Evolutionary conservation across 2,888 invertebrate species (phyloP).

Genomic region (Xestia c-nigrum): DNA sequence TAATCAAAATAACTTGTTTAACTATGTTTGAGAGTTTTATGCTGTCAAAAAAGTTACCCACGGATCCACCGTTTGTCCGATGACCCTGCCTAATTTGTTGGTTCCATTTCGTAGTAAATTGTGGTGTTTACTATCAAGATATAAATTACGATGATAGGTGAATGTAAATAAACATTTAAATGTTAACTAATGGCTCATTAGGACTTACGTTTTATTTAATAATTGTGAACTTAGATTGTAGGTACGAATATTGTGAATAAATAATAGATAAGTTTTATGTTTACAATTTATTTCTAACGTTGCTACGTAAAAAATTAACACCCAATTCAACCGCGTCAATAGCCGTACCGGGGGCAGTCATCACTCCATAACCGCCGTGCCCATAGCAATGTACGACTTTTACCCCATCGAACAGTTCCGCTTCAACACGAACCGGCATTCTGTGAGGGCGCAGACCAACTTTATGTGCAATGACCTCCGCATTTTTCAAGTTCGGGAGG

Average conservation of each 20-base stretch:
- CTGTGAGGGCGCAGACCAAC: conserved; percentile 97
- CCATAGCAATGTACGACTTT: conserved; percentile 97
- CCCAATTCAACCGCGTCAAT: conserved; percentile 93
- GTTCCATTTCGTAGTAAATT: too few relatives aligned
- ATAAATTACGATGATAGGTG: too few relatives aligned
- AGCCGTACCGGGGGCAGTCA: conserved; percentile 96
- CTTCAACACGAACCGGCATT: conserved; percentile 93
- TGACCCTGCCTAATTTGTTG: too few relatives aligned
- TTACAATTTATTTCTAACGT: conserved; percentile 80
- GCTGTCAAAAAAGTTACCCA: too few relatives aligned
- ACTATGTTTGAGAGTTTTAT: too few relatives aligned
- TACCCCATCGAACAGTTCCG: conserved; percentile 89
- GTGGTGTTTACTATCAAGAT: too few relatives aligned
- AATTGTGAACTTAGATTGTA: background rate
- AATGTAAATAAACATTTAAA: background rate
- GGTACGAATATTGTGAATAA: background rate
- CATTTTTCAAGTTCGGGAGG: conserved; percentile 92
- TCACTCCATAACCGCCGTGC: conserved; percentile 98
- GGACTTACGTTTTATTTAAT: background rate
- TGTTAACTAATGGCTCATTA: background rate
- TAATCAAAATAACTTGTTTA: too few relatives aligned
- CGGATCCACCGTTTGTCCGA: too few relatives aligned
- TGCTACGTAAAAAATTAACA: conserved; percentile 87
- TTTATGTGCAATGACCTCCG: conserved; percentile 91
- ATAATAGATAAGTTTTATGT: background rate